A percentile compares a stretch with the other conserved stretches of the same genome.
Conservation (phyloP, 64 coral and sea anemone species). For the Porites lutea region DNA sequence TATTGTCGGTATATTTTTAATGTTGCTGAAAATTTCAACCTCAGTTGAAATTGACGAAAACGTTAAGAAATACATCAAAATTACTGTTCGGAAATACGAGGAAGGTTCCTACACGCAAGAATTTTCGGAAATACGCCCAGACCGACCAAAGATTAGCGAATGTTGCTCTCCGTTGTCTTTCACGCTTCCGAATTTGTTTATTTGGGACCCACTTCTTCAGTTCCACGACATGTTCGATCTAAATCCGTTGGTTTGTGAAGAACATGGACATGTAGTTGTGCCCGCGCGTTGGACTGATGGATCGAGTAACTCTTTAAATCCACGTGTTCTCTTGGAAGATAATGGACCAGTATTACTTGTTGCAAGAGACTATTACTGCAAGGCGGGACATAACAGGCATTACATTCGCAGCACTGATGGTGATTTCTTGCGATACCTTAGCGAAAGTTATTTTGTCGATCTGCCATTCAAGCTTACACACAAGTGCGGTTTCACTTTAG, state of each 20-base stretch:
- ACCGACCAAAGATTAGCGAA: not conserved
- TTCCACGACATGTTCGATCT: not conserved
- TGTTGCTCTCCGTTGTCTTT: not conserved
- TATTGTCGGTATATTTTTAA: too few species aligned
- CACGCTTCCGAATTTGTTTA: conserved; percentile 15
- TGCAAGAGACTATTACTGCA: conserved; percentile 8
- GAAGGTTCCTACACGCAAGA: not conserved
- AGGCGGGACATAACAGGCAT: not conserved
- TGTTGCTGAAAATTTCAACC: too few species aligned
- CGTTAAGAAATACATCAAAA: too few species aligned
- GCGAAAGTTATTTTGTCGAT: not conserved
- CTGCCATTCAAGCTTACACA: conserved; percentile 4
- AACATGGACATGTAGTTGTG: not conserved
- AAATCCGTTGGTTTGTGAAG: not conserved
- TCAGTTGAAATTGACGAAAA: too few species aligned
- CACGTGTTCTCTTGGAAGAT: not conserved
- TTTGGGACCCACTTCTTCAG: conserved; percentile 9
- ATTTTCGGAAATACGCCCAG: not conserved
- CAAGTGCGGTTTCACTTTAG: not conserved
- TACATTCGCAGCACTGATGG: conserved; percentile 19
- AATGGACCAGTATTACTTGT: not conserved
- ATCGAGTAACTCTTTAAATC: conserved; percentile 2
- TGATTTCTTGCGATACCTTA: not conserved
- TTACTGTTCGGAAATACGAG: not conserved
- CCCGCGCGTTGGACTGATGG: not conserved